Evolutionary conservation across 2,113 vertebrate species (phyloP).

Genomic region (Ageneiosus marmoratus): DNA sequence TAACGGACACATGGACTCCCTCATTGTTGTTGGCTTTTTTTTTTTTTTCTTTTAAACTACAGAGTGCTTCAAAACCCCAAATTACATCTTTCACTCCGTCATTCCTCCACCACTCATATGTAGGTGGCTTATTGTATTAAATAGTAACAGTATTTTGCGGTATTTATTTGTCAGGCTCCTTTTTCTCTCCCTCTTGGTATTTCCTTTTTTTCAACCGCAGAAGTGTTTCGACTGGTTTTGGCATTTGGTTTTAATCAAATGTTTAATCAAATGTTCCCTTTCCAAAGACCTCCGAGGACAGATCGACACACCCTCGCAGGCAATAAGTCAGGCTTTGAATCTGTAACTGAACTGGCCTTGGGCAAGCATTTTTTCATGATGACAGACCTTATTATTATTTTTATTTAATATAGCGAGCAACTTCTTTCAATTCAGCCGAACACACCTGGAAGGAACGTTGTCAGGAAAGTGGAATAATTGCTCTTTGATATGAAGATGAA

Average conservation of each 20-base stretch:
- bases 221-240: slow-evolving; percentile 41
- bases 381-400: slow-evolving; percentile 41
- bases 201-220: slow-evolving; percentile 15
- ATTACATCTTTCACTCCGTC: background rate
- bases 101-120: background rate
- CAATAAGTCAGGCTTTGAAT: slow-evolving; percentile 42
- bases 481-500: slow-evolving; percentile 37
- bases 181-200: background rate
- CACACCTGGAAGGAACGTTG: slow-evolving; percentile 34
- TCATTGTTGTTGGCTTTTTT: background rate
- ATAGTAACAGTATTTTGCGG: background rate
- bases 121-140: background rate
- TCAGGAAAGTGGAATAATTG: slow-evolving; percentile 13
- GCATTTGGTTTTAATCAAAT: slow-evolving; percentile 34
- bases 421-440: background rate
- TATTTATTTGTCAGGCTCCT: slow-evolving; percentile 27
- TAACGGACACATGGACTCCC: background rate
- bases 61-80: background rate
- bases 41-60: background rate
- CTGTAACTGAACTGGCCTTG: slow-evolving; percentile 40
- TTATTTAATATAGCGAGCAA: background rate
- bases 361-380: slow-evolving; percentile 53
- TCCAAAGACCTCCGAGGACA: slow-evolving; percentile 25
- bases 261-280: slow-evolving; percentile 39
- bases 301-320: slow-evolving; percentile 47